Evolutionary conservation across 2,888 invertebrate species (phyloP), one percentile per base, ranked within the genome.

Genomic region (Drosophila picticornis): DNA sequence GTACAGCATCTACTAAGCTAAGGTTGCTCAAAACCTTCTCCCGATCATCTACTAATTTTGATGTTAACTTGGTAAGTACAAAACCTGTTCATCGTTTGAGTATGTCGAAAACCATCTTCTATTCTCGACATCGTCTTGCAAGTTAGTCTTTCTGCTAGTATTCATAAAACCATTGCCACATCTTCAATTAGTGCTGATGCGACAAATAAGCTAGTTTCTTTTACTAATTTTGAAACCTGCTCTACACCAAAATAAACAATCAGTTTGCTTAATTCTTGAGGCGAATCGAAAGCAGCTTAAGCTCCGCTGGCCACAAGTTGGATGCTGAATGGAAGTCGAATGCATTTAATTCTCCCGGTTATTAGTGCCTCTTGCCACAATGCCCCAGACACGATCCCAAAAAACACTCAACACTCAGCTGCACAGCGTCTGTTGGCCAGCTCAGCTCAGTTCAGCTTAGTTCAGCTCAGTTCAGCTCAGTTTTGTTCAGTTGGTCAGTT

Each of bases 261-360:
- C 19, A 7, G 36, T 16, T 13, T 48, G 64, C 25, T n/a, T 48
- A 53, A 36, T 51, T 57, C 56, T 25, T 57, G 52, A 66, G 67
- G 31, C 52, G 67, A 34, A 43, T 57, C 43, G 31, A 38, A 56
- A 56, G 13, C 56, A 29, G 56, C 38, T 56, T 56, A 56, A 16
- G 38, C 38, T 38, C 13, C 29, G 13, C 5, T 38, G 29, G 4
- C 56, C 56, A 38, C 29, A 38, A 56, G 38, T 38, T 56, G 56
- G 56, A 40, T 34, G 31, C 38, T 27, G 29, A 11, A 7, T 50
- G 25, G 40, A 13, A 40, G 34, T 31, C 40, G 59, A 60, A 64
- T 77, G 67, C 57, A 67, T 64, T 77, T 68, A 67, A 61, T 64
- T 65, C 43, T 60, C 56, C n/a, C 56, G 66, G 74, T 70, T 74